Evolutionary conservation across 2,797 vertebrate genomes (phyloP), one percentile per base, ranked within the genome.

Genomic region (Geotrypetes seraphini): DNA sequence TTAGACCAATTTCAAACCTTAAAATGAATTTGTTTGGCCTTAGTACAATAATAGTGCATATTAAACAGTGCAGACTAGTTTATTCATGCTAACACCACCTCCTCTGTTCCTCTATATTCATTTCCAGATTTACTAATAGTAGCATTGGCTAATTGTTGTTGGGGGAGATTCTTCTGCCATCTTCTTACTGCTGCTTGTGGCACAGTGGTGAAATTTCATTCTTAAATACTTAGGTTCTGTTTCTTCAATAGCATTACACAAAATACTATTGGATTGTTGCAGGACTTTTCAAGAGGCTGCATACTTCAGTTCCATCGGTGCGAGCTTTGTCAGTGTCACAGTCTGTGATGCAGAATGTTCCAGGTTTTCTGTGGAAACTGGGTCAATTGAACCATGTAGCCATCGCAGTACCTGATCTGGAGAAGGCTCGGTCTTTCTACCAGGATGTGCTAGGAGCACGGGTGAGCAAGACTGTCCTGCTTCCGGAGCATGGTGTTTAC

Each of bases 311-410:
- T n/a, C 19, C 34, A 2, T 19, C 48, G 8, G 8, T 24, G 26
- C 73, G 57, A 57, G 36, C 44, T 12, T 41, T 69, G 3, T 78
- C 78, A 7, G 61, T 50, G 5, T 74, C 81, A 0, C 47, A 46
- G 16, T 10, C 57, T 7, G 41, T 66, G 19, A 37, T 21, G 8
- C 74, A 71, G 40, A 71, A 60, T 1, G 25, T 74, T 12, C 71
- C 86, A 5, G 36, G 22, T 2, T 39, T 68, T 3, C 19, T 88
- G 20, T 99, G 95, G 95, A 91, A 81, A 16, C 73, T 97, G 22
- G 95, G 92, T 7, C 83, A 64, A n/a, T 79, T 98, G 24, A 96
- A 96, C 50, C 96, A 99, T 1, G 81, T 98, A 4, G 96, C 95
- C 25, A 78, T 99, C 2, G 92, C 90, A 1, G 95, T 98, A 7